A percentile compares a stretch with the other conserved stretches of the same genome.
These are phyloP conservation scores for Eudemis profundana DNA, from an alignment of 2,888 invertebrate species.

Conservation along the genomic window DNA sequence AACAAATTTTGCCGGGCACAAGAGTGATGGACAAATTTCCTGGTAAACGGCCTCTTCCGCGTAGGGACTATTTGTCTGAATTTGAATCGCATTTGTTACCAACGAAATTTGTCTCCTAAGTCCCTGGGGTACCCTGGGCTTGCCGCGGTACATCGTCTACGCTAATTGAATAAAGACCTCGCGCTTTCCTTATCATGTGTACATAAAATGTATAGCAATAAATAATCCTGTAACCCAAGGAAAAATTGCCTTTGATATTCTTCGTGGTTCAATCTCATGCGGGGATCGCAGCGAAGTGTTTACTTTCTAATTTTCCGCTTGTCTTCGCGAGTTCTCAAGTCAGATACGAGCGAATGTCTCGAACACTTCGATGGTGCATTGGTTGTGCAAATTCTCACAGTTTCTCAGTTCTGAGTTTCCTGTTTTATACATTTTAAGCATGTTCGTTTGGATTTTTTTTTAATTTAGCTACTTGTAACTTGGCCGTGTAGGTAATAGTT, in stretches of 20 bases:
- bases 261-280: slow-evolving; percentile 57
- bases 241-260: slow-evolving; percentile 49
- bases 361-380: slow-evolving; percentile 68
- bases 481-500: too few species aligned
- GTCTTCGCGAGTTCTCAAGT: slow-evolving; percentile 75
- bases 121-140: slow-evolving; percentile 70
- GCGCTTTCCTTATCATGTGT: slow-evolving; percentile 46
- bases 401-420: not conserved
- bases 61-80: slow-evolving; percentile 83
- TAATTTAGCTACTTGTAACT: too few species aligned
- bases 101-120: slow-evolving; percentile 82
- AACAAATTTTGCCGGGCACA: slow-evolving; percentile 75
- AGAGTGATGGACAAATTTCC: slow-evolving; percentile 84
- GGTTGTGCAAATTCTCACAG: slow-evolving; percentile 61
- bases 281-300: slow-evolving; percentile 68
- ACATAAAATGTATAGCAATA: slow-evolving; percentile 29
- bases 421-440: too few species aligned
- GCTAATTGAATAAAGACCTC: slow-evolving; percentile 79
- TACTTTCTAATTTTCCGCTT: slow-evolving; percentile 83
- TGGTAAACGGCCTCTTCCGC: slow-evolving; percentile 82
- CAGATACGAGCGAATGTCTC: slow-evolving; percentile 61
- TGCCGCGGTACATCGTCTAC: slow-evolving; percentile 69
- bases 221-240: slow-evolving; percentile 30
- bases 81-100: slow-evolving; percentile 84
- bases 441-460: too few species aligned